Percentiles rank a stretch among this genome's conserved stretches.
Evolutionary conservation across 2,797 vertebrate species (phyloP).

Genomic region (Pseudotriccus pelzelni): DNA sequence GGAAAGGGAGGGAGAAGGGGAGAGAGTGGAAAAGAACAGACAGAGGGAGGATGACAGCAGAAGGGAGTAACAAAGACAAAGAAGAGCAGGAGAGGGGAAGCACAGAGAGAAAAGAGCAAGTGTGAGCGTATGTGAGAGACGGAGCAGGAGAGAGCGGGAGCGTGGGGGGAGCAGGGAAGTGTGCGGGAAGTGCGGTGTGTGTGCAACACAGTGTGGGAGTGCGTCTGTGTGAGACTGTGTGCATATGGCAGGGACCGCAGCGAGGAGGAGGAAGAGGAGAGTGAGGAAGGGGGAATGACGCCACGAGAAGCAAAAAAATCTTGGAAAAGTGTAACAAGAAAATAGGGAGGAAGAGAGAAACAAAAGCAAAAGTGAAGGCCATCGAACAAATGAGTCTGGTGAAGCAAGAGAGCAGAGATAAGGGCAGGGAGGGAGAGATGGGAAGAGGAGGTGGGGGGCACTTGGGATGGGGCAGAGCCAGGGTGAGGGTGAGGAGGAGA

Average conservation of each 20-base stretch:
- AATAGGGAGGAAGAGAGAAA: conserved; percentile 18
- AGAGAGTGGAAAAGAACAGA: conserved; percentile 47
- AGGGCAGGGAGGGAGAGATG: background rate
- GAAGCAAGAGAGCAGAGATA: background rate
- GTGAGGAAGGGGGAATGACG: background rate
- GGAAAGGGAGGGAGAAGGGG: conserved; percentile 53
- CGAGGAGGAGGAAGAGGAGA: background rate
- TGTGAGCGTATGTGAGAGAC: conserved; percentile 46
- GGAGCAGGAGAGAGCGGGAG: conserved; percentile 2
- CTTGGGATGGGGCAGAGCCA: background rate
- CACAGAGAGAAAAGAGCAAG: conserved; percentile 22
- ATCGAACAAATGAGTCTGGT: background rate
- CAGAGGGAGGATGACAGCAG: conserved; percentile 28
- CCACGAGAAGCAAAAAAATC: background rate
- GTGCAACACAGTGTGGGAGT: conserved; percentile 31
- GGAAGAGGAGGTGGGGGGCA: background rate
- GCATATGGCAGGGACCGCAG: background rate
- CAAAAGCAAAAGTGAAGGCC: conserved; percentile 29
- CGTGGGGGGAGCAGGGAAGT: conserved; percentile 24
- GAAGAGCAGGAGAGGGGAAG: conserved; percentile 40
- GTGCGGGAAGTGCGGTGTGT: conserved; percentile 6
- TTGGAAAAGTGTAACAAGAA: conserved; percentile 18
- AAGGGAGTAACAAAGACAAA: conserved; percentile 44
- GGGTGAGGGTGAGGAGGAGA: background rate
- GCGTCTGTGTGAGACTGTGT: background rate